Percentiles rank a stretch among this genome's conserved stretches.
These are phyloP conservation scores for Brachirus orientalis DNA, from an alignment of 2,113 vertebrate species.

Conservation along the genomic window DNA sequence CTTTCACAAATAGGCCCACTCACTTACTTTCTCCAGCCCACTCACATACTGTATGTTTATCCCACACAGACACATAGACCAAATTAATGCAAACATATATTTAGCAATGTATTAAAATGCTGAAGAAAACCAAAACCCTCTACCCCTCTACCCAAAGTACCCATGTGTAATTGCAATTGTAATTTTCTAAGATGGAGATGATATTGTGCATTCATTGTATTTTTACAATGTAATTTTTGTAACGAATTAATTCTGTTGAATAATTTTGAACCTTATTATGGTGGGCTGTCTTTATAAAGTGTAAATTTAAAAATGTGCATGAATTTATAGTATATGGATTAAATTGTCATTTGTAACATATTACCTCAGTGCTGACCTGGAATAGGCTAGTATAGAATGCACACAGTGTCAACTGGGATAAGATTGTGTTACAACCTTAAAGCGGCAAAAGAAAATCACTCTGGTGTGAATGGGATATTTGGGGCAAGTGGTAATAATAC, in stretches of 20 bases:
- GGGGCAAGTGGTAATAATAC: constrained; percentile 14
- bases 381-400: not conserved
- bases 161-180: too few relatives aligned
- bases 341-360: not conserved
- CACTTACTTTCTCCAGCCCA: constrained; percentile 45
- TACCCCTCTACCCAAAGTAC: too few relatives aligned
- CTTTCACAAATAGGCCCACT: constrained; percentile 46
- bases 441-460: not conserved
- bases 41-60: constrained; percentile 51
- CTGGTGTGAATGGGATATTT: constrained; percentile 8
- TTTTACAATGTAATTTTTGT: too few relatives aligned
- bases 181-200: too few relatives aligned
- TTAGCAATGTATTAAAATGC: too few relatives aligned
- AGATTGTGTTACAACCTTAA: not conserved
- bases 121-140: too few relatives aligned
- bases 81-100: not conserved
- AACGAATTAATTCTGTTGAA: too few relatives aligned
- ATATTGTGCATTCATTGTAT: too few relatives aligned
- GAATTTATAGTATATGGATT: too few relatives aligned
- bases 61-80: constrained; percentile 4
- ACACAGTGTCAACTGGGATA: not conserved
- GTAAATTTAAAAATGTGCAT: too few relatives aligned
- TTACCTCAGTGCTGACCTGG: not conserved
- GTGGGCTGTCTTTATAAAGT: too few relatives aligned
- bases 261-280: too few relatives aligned